These are phyloP conservation scores for Empidonax traillii DNA, from an alignment of 2,113 vertebrate genomes.

Conservation along the genomic window DNA sequence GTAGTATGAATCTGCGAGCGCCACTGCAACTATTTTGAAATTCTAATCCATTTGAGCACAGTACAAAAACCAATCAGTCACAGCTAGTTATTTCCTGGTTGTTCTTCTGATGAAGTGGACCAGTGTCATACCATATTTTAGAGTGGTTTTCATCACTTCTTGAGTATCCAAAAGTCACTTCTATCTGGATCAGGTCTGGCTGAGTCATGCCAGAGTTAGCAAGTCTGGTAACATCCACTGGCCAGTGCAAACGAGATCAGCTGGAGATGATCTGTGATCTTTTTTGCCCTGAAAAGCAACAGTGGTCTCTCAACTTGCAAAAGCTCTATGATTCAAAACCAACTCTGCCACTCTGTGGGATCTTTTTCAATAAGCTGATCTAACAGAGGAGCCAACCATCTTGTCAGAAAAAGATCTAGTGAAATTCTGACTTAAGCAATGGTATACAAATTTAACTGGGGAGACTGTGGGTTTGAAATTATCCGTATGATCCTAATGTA, in stretches of 20 bases:
- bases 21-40: neutral
- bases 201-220: neutral
- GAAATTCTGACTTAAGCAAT: neutral
- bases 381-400: neutral
- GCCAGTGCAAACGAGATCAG: neutral
- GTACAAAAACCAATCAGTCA: neutral
- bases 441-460: neutral
- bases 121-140: neutral
- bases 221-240: neutral
- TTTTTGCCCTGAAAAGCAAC: neutral
- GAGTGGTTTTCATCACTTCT: neutral
- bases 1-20: neutral
- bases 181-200: neutral
- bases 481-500: neutral
- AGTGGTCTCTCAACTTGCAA: neutral
- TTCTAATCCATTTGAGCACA: neutral
- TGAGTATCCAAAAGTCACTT: neutral
- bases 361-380: neutral
- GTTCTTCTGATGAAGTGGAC: neutral
- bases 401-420: neutral
- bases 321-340: neutral
- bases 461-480: neutral
- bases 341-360: neutral
- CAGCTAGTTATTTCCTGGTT: neutral
- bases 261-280: neutral